Evolutionary conservation across 2,888 invertebrate species (phyloP), one percentile per base, ranked within the genome.

Genomic region (Sesamia inferens): DNA sequence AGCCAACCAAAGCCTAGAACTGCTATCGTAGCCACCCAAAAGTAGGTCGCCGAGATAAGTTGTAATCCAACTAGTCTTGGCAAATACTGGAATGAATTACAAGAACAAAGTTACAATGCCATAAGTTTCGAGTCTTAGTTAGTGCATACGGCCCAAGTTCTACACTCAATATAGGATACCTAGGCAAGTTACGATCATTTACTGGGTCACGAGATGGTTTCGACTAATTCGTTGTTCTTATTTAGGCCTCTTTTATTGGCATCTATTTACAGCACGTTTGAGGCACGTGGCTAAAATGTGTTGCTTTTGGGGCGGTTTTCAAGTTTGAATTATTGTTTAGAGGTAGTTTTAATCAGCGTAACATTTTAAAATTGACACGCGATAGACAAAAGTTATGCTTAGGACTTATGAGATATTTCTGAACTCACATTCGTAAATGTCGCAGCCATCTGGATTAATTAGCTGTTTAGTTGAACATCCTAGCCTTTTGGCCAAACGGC

Each of bases 31-130:
- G 65, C 62, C 39, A 58, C 59, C 61, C 51, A 67, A 71, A 84
- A 79, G 66, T 83, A 76, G 83, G 83, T 83, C 85, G 71, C 0
- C 63, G 51, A 79, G 85, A 83, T 84, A 83, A 82, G 51, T 79
- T 74, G 65, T 68, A 78, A 84, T 74, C 71, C 62, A 81, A 74
- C 77, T 51, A 79, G 82, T 79, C 85, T 83, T 61, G 19, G 74
- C 66, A 79, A 74, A 76, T 71, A 82, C 68, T 81, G 69, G 58
- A 77, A 67, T 70, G 54, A 62, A 81, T 65, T 73, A 67, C 51
- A 61, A 68, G 57, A 61, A 68, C 62, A 4, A 54, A 59, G 39
- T 66, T 82, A 44, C 16, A 48, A 51, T 31, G 71, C 4, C 31
- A 51, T 59, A 67, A n/a, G 31, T 65, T 68, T 54, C 47, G 42